A percentile compares a stretch with the other conserved stretches of the same genome.
Evolutionary conservation across 2,113 vertebrate species (phyloP).

Genomic region (Cricetomys ansorgei): DNA sequence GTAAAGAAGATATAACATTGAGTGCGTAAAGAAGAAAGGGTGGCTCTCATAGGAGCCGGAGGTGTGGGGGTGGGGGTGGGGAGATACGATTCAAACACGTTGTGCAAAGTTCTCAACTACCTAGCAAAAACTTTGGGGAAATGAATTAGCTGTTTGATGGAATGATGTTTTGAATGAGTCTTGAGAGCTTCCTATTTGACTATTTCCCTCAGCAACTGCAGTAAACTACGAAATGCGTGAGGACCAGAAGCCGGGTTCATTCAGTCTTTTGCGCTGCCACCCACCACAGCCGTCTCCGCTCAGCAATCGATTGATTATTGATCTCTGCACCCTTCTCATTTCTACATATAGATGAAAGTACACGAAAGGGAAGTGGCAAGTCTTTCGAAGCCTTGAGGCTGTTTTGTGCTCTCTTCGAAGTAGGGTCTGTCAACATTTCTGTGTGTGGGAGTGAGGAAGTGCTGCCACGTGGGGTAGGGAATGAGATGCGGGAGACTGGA

Average conservation of each 20-base stretch:
- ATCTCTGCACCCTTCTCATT: not conserved
- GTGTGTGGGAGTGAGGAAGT: not conserved
- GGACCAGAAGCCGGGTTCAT: not conserved
- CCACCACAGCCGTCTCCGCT: too few species aligned
- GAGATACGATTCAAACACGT: not conserved
- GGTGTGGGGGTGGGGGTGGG: not conserved
- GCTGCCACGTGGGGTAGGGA: not conserved
- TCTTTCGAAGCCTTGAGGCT: not conserved
- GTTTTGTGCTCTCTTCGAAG: slow-evolving; percentile 20
- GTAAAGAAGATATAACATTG: not conserved
- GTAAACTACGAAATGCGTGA: not conserved
- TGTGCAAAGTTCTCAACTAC: not conserved
- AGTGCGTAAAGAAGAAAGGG: not conserved
- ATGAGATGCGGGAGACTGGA: too few species aligned
- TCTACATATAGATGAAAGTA: slow-evolving; percentile 20
- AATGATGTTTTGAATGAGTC: not conserved
- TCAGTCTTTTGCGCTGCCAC: not conserved
- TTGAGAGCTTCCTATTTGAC: not conserved
- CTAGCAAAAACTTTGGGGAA: not conserved
- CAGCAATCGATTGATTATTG: not conserved
- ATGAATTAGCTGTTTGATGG: not conserved
- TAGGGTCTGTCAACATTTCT: not conserved
- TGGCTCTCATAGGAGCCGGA: not conserved
- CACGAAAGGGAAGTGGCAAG: not conserved
- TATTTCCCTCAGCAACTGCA: not conserved